Percentiles rank a stretch among this genome's conserved stretches.
Evolutionary conservation across 2,113 vertebrate species (phyloP).

Genomic region (Scartelaos histophorus): DNA sequence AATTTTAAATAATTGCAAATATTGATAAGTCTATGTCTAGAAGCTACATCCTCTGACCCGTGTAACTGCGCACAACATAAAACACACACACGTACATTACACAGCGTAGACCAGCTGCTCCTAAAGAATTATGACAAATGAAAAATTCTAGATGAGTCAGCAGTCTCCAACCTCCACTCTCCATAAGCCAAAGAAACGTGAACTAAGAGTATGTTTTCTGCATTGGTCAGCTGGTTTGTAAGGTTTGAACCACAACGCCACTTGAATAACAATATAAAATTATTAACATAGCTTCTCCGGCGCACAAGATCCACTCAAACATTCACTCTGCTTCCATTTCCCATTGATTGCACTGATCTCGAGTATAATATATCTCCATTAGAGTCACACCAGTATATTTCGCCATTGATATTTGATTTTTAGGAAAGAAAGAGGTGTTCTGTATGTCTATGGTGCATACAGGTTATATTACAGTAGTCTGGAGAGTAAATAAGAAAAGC

Average conservation of each 20-base stretch:
- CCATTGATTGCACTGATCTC: constrained; percentile 74
- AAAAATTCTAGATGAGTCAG: constrained; percentile 21
- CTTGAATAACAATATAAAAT: constrained; percentile 28
- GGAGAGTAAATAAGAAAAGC: constrained; percentile 63
- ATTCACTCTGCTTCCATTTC: constrained; percentile 65
- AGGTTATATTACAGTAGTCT: constrained; percentile 96
- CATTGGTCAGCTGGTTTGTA: constrained; percentile 33
- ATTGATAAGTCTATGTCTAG: background rate
- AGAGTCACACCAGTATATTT: constrained; percentile 77
- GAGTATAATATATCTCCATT: constrained; percentile 80
- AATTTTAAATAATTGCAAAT: background rate
- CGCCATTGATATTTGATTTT: constrained; percentile 68
- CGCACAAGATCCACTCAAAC: constrained; percentile 44
- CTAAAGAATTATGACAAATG: constrained; percentile 26
- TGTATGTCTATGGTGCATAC: constrained; percentile 90
- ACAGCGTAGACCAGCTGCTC: constrained; percentile 38
- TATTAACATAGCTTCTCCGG: constrained; percentile 21
- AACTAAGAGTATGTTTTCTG: constrained; percentile 19
- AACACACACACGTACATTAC: constrained; percentile 16
- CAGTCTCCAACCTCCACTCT: constrained; percentile 26
- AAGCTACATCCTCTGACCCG: constrained; percentile 11
- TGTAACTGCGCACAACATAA: constrained; percentile 31
- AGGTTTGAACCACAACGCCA: constrained; percentile 29
- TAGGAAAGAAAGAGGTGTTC: constrained; percentile 79
- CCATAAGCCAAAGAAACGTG: constrained; percentile 9